Base-by-base conservation (phyloP, 2,888 invertebrate species). In the Torymus tubicola region DNA sequence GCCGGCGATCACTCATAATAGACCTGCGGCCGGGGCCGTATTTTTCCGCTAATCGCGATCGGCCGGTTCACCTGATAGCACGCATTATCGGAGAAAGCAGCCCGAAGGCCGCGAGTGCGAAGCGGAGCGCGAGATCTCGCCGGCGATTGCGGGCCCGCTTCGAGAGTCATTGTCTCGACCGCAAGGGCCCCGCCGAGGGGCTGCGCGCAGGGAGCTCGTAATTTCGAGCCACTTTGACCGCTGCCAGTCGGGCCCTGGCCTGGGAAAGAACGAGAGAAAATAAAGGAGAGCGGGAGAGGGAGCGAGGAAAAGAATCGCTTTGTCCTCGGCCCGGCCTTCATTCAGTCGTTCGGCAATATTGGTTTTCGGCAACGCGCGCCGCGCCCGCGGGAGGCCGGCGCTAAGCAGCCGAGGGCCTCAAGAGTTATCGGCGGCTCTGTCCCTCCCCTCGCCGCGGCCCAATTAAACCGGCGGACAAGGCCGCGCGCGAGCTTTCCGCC, bases 101-200 rank as follows among this genome's bases (percentile, higher is more conserved):
- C 42, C 55, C 52, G 24, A 64, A 73, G 64, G 63, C 18, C 16
- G 21, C 50, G 69, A 69, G 64, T 70, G 58, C 58, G 57, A 64
- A 74, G 24, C 57, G 21, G 60, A 21, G 21, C 0, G 31, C 52
- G 63, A 75, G 80, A 80, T 80, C 58, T 82, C 82, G 81, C 75
- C 76, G 81, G 81, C 81, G 74, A 80, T 76, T 80, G 52, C 67
- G 55, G 70, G 78, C 82, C 82, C 80, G 42, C 78, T 80, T 78
- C 76, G 83, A 71, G 72, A 84, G 78, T 80, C 82, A 78, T 81
- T 75, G 75, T 75, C 75, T 81, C 83, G 72, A 81, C 83, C 84
- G 83, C 85, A 84, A 86, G 85, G 82, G 81, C 80, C 65, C 82
- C 69, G 80, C 79, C 21, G 21, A 73, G 83, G 73, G 63, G 55